phyloP scores from a whole-genome alignment of 1,140 invertebrate species.

The Drosophila pandora region DNA sequence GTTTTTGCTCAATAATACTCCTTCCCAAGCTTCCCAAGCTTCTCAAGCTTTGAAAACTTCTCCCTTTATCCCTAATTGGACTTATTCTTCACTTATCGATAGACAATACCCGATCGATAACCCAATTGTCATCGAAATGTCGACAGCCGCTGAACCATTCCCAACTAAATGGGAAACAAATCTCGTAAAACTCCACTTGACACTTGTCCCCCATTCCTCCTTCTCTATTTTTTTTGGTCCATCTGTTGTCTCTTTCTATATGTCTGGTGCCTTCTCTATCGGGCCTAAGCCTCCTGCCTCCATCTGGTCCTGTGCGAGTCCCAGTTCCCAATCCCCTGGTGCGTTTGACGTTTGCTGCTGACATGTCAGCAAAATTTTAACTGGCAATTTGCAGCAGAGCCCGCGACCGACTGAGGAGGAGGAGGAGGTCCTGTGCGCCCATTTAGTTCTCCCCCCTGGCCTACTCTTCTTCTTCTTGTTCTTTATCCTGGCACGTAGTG shows the following conservation, averaged over 20 bases:
- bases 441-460: not conserved
- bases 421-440: constrained; percentile 25
- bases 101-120: constrained; percentile 25
- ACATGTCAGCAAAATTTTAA: constrained; percentile 78
- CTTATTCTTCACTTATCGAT: too few species aligned
- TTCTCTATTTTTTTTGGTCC: not conserved
- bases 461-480: not conserved
- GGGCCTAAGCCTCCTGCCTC: not conserved
- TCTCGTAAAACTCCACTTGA: constrained; percentile 51
- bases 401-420: constrained; percentile 7
- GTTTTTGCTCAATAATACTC: too few species aligned
- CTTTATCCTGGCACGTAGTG: constrained; percentile 32
- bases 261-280: not conserved
- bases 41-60: too few species aligned
- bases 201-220: constrained; percentile 24
- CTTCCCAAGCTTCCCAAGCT: too few species aligned
- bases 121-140: constrained; percentile 25
- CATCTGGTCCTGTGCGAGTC: constrained; percentile 6
- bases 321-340: constrained; percentile 1
- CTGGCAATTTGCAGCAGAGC: constrained; percentile 73
- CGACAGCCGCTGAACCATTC: constrained; percentile 9
- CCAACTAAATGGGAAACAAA: constrained; percentile 40
- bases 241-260: not conserved
- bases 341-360: constrained; percentile 65
- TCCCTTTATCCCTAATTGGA: too few species aligned